These are phyloP conservation scores for Lepidonotus clava DNA, from an alignment of 2,888 invertebrate species.

Conservation along the genomic window DNA sequence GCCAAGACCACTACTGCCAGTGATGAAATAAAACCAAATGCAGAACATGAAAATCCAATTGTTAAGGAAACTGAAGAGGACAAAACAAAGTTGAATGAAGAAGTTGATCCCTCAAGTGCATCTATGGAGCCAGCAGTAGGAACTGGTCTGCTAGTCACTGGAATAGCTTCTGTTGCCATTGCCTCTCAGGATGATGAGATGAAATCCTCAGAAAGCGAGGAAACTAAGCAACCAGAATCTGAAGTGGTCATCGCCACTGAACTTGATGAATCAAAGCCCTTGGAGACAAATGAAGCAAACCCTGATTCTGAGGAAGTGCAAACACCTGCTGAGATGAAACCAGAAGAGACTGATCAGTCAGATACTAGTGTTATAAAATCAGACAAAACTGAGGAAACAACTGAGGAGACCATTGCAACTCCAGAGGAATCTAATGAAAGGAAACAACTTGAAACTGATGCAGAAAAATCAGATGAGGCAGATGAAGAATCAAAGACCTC, in stretches of 20 bases:
- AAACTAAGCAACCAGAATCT: no score
- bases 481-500: neutral
- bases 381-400: neutral
- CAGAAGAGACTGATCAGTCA: slow-evolving; percentile 1
- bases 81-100: no score
- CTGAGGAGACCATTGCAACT: neutral
- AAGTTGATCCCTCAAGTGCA: no score
- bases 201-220: neutral
- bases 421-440: neutral
- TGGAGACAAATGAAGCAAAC: neutral
- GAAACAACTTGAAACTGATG: no score
- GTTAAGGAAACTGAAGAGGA: no score
- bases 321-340: neutral
- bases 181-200: neutral
- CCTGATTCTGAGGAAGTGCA: neutral
- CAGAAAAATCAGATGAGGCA: neutral
- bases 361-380: neutral
- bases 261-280: no score
- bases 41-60: no score
- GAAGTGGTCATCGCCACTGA: no score
- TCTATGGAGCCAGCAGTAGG: no score
- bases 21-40: no score
- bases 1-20: no score
- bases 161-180: neutral
- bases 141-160: no score